Evolutionary conservation across 2,113 vertebrate genomes (phyloP), one percentile per base, ranked within the genome.

Genomic region (Oostethus manadensis): DNA sequence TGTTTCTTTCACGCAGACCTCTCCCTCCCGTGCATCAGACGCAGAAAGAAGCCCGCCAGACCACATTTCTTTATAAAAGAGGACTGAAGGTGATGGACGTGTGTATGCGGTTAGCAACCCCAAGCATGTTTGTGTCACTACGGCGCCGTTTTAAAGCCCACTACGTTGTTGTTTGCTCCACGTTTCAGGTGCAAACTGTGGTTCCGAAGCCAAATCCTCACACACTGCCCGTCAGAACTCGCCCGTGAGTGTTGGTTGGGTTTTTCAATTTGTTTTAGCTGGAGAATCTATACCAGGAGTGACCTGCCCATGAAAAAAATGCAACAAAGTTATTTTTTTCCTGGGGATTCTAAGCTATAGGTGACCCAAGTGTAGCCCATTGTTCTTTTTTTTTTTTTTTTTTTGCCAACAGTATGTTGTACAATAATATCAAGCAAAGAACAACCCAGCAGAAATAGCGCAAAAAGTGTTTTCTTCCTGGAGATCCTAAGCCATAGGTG

Each of bases 31-130:
- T 73, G 58, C 87, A 78, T 40, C 86, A 90, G 69, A 63, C 73
- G 5, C 94, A 93, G 86, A 93, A 92, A 73, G 94, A 97, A 18
- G 90, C 89, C 4, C 93, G 95, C 46, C 95, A 97, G 77, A 94
- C 95, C 79, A 97, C 93, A 1, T 99, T 96, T 86, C 91, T 99
- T 40, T 93, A 92, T 71, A 91, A 88, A 83, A 92, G 95, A 76
- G 96, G 96, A 61, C 82, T 99, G 47, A 96, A 98, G 93, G 96
- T 97, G 23, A 46, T 10, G 35, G 16, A 35, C 23, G 51, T 10
- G 9, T 23, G 21, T 18, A 1, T 51, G 22, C 26, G 49, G 1
- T 29, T 14, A 29, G n/a, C 14, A 26, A 35, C 59, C 15, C 7
- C n/a, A n/a, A n/a, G n/a, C n/a, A 43, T n/a, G 35, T 8, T 15